A percentile compares a stretch with the other conserved stretches of the same genome.
These are phyloP conservation scores for Tortrix viridana DNA, from an alignment of 2,888 invertebrate species.

Conservation along the genomic window DNA sequence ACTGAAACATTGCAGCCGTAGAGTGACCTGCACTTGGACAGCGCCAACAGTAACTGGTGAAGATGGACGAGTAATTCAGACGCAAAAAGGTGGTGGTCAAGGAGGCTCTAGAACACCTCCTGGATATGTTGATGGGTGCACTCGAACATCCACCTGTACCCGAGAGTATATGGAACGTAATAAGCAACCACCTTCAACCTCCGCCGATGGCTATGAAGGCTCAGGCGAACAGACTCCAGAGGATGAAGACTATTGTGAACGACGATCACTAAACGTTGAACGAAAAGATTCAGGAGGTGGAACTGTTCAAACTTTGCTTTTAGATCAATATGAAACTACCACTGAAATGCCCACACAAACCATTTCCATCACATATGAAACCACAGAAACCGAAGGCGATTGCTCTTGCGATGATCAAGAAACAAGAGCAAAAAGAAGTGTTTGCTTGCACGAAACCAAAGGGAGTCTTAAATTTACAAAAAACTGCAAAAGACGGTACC, in stretches of 20 bases:
- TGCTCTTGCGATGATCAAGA: conserved; percentile 48
- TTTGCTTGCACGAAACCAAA: conserved; percentile 28
- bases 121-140: conserved; percentile 75
- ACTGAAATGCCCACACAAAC: conserved; percentile 2
- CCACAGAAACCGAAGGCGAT: conserved; percentile 35
- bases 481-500: conserved; percentile 41
- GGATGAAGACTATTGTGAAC: conserved; percentile 76
- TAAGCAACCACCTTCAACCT: conserved; percentile 13
- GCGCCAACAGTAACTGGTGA: conserved; percentile 52
- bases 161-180: conserved; percentile 70
- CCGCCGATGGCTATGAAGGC: background rate
- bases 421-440: conserved; percentile 49
- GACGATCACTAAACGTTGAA: conserved; percentile 60
- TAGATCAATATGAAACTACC: background rate
- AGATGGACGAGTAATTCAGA: conserved; percentile 49
- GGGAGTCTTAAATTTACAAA: conserved; percentile 21
- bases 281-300: conserved; percentile 51
- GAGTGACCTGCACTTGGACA: conserved; percentile 77
- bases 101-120: conserved; percentile 66
- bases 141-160: conserved; percentile 75
- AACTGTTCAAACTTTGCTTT: background rate
- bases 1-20: conserved; percentile 69
- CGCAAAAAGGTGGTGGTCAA: conserved; percentile 42
- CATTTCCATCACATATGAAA: conserved; percentile 24
- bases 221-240: conserved; percentile 40